Evolutionary conservation across 2,797 vertebrate species (phyloP).

Genomic region (Mallotus villosus): DNA sequence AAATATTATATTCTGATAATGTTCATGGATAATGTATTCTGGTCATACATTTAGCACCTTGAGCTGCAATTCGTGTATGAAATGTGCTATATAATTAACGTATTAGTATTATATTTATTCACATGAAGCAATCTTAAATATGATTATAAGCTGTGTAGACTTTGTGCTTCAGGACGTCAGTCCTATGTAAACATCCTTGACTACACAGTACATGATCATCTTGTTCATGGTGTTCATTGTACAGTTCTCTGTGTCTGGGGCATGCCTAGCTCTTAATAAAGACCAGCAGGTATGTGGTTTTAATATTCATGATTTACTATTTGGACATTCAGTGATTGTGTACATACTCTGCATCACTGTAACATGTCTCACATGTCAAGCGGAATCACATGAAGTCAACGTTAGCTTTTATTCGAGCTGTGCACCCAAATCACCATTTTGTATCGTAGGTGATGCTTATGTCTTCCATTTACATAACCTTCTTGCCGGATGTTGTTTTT

Average conservation of each 20-base stretch:
- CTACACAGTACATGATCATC: conserved; percentile 91
- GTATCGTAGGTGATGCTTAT: background rate
- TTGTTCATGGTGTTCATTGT: conserved; percentile 90
- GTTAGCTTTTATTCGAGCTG: background rate
- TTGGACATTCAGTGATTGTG: background rate
- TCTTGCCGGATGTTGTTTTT: no score
- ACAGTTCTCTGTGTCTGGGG: conserved; percentile 93
- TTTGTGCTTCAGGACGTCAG: background rate
- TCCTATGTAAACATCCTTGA: conserved; percentile 68
- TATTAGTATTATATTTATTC: no score
- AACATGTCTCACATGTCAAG: background rate
- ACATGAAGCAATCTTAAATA: no score
- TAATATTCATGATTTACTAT: background rate
- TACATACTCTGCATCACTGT: background rate
- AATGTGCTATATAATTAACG: no score
- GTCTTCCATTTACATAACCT: background rate
- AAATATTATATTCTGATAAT: background rate
- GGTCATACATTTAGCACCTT: no score
- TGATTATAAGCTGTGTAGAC: no score
- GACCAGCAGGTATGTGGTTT: conserved; percentile 85
- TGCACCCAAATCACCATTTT: background rate
- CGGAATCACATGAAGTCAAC: background rate
- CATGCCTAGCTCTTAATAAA: conserved; percentile 87
- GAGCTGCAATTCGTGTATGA: no score
- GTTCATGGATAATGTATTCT: background rate